A percentile compares a stretch with the other conserved stretches of the same genome.
These are phyloP conservation scores for Carcinoscorpius rotundicauda DNA, from an alignment of 1,140 invertebrate genomes.

Conservation along the genomic window DNA sequence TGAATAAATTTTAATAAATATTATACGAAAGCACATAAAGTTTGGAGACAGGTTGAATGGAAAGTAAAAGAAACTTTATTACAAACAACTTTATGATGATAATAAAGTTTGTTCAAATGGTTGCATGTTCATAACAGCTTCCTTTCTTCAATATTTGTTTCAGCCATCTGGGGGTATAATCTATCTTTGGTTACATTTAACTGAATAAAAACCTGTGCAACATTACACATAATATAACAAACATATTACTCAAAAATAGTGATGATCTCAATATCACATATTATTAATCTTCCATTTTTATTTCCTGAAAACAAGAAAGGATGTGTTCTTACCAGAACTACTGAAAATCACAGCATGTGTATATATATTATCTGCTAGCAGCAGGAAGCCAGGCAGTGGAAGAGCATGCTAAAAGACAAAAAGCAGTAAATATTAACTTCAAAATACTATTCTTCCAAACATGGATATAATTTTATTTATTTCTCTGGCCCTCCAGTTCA, in stretches of 20 bases:
- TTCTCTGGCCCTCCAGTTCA: too few species aligned
- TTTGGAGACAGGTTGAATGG: too few species aligned
- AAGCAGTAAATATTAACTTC: constrained; percentile 18
- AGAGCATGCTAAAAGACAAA: constrained; percentile 56
- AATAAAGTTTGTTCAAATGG: too few species aligned
- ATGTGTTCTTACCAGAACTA: constrained; percentile 29
- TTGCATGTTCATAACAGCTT: too few species aligned
- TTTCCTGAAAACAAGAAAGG: constrained; percentile 38
- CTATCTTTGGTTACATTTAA: background rate
- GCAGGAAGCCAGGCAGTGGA: constrained; percentile 69
- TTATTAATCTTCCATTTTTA: background rate
- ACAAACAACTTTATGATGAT: too few species aligned
- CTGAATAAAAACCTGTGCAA: background rate
- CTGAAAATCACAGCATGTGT: constrained; percentile 45
- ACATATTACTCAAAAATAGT: background rate
- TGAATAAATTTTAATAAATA: too few species aligned
- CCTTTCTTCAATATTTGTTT: too few species aligned
- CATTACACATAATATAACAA: background rate
- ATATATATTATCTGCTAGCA: constrained; percentile 58
- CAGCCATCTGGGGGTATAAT: background rate
- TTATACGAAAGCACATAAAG: too few species aligned
- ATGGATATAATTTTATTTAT: background rate
- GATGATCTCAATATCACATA: background rate
- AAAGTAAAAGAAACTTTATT: too few species aligned
- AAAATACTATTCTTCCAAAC: background rate